A percentile compares a stretch with the other conserved stretches of the same genome.
Evolutionary conservation across 2,888 invertebrate species (phyloP).

Genomic region (Rhyacophila evoluta): DNA sequence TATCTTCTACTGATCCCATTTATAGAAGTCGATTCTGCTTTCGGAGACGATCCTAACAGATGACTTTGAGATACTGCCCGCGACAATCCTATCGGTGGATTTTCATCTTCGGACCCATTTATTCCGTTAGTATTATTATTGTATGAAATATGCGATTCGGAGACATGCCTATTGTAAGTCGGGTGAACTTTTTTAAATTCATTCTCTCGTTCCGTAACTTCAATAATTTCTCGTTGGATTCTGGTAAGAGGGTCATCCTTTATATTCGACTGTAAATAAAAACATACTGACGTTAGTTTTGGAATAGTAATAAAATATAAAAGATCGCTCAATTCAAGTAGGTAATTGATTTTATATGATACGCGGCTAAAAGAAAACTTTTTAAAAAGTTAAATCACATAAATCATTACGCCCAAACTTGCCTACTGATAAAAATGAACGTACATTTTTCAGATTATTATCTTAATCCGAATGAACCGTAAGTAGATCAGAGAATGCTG

Average conservation of each 20-base stretch:
- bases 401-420: background rate
- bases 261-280: conserved; percentile 67
- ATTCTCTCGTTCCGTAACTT: conserved; percentile 86
- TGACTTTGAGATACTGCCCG: conserved; percentile 67
- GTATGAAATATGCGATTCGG: conserved; percentile 67
- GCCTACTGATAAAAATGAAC: conserved; percentile 30
- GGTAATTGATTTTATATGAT: background rate
- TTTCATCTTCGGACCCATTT: conserved; percentile 57
- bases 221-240: conserved; percentile 91
- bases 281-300: conserved; percentile 53
- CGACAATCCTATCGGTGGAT: conserved; percentile 60
- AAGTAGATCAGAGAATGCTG: conserved; percentile 54
- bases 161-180: conserved; percentile 64
- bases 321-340: background rate
- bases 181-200: conserved; percentile 78
- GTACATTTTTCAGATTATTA: conserved; percentile 52
- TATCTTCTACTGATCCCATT: conserved; percentile 73
- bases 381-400: background rate
- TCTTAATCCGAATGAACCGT: conserved; percentile 48
- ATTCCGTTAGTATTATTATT: conserved; percentile 59
- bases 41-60: conserved; percentile 59
- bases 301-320: background rate
- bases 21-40: background rate
- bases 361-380: conserved; percentile 3
- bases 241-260: conserved; percentile 81